Evolutionary conservation across 1,140 invertebrate genomes (phyloP).

Genomic region (Saccostrea echinata): DNA sequence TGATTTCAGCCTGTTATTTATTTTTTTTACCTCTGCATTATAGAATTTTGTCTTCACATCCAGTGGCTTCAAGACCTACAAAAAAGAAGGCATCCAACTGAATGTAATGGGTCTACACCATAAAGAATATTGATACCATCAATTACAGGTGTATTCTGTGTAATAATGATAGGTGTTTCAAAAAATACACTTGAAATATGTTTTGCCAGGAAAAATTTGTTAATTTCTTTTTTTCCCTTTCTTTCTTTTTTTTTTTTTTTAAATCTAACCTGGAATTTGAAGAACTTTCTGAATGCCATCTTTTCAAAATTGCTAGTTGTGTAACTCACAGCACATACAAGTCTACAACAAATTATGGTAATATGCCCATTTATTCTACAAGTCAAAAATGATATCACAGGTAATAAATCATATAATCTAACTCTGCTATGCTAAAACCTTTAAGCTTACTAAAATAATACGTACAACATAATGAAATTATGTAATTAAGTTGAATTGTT

Average conservation of each 20-base stretch:
- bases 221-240: background rate
- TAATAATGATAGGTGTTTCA: background rate
- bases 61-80: slow-evolving; percentile 93
- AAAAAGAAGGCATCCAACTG: slow-evolving; percentile 42
- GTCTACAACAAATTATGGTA: slow-evolving; percentile 83
- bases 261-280: slow-evolving; percentile 91
- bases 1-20: background rate
- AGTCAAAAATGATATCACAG: too few relatives aligned
- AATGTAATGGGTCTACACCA: background rate
- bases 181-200: background rate
- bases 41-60: slow-evolving; percentile 99
- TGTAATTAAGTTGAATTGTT: too few relatives aligned
- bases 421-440: too few relatives aligned
- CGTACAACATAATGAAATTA: too few relatives aligned
- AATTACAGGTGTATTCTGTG: background rate
- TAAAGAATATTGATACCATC: background rate
- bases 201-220: background rate
- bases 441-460: too few relatives aligned
- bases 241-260: background rate
- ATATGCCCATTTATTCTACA: slow-evolving; percentile 10
- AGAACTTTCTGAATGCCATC: slow-evolving; percentile 92
- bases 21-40: slow-evolving; percentile 89
- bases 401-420: too few relatives aligned
- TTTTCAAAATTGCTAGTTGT: slow-evolving; percentile 85
- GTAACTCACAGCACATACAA: slow-evolving; percentile 98